These are phyloP conservation scores for Fistularia tabacaria DNA, from an alignment of 2,797 vertebrate species.

Conservation along the genomic window DNA sequence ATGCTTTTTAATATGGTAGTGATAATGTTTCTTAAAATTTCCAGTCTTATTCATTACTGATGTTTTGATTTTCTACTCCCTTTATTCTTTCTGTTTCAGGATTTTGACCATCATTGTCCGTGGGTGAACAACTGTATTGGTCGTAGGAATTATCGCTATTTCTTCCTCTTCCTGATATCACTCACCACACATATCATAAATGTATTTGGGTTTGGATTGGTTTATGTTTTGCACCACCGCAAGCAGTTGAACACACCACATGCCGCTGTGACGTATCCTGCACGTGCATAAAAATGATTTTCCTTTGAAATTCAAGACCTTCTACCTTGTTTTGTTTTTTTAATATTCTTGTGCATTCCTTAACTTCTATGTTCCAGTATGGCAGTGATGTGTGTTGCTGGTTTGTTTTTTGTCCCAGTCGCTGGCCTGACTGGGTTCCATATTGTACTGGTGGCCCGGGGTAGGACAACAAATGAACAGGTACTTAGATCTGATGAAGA, in stretches of 20 bases:
- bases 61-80: no score
- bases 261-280: conserved; percentile 96
- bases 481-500: conserved; percentile 52
- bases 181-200: conserved; percentile 92
- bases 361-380: conserved; percentile 75
- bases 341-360: conserved; percentile 36
- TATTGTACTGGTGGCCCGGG: conserved; percentile 93
- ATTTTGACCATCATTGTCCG: conserved; percentile 99
- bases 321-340: neutral
- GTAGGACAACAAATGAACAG: conserved; percentile 97
- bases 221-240: conserved; percentile 88
- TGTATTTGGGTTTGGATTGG: conserved; percentile 91
- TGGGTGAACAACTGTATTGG: conserved; percentile 99
- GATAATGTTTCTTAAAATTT: neutral
- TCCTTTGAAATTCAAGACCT: neutral
- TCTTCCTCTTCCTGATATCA: conserved; percentile 96
- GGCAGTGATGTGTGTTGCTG: conserved; percentile 96
- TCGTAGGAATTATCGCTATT: conserved; percentile 95
- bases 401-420: conserved; percentile 95
- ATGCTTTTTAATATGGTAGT: neutral
- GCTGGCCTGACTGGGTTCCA: conserved; percentile 96
- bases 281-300: neutral
- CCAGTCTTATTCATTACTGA: neutral
- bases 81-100: conserved; percentile 67
- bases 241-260: conserved; percentile 85